Evolutionary conservation across 2,113 vertebrate genomes (phyloP).

Genomic region (Strix aluco): DNA sequence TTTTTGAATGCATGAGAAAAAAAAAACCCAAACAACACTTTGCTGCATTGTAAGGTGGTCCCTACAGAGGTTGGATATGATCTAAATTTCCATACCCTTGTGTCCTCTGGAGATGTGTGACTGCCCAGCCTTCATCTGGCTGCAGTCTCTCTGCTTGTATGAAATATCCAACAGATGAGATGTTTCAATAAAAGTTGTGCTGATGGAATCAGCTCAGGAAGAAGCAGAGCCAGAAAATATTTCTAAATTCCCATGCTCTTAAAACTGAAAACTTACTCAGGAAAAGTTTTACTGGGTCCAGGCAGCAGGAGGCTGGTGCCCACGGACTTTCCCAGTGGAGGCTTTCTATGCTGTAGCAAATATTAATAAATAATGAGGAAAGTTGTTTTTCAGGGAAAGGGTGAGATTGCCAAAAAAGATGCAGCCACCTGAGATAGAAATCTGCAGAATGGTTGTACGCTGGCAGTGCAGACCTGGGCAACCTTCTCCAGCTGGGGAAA

Average conservation of each 20-base stretch:
- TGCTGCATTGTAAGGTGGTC: not conserved
- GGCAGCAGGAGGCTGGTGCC: not conserved
- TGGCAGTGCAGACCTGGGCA: fast-evolving
- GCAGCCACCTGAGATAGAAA: not conserved
- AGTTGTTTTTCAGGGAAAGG: not conserved
- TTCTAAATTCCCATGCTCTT: not conserved
- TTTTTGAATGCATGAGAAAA: not conserved
- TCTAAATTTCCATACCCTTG: not conserved
- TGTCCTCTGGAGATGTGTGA: not conserved
- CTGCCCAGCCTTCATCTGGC: not conserved
- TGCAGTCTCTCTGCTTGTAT: not conserved
- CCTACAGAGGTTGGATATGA: not conserved
- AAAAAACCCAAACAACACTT: no score
- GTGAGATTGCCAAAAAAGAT: not conserved
- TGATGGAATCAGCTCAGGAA: not conserved
- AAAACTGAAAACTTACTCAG: not conserved
- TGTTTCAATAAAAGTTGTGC: not conserved
- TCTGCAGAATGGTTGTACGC: not conserved
- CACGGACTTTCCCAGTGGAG: not conserved
- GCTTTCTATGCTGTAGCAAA: not conserved
- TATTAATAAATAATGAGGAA: not conserved
- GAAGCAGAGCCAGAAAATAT: not conserved
- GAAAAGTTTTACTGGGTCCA: not conserved
- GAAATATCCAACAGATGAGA: not conserved
- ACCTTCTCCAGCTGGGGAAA: not conserved